A percentile compares a stretch with the other conserved stretches of the same genome.
phyloP scores from a whole-genome alignment of 2,113 vertebrate species.

The Tachuris rubrigastra region DNA sequence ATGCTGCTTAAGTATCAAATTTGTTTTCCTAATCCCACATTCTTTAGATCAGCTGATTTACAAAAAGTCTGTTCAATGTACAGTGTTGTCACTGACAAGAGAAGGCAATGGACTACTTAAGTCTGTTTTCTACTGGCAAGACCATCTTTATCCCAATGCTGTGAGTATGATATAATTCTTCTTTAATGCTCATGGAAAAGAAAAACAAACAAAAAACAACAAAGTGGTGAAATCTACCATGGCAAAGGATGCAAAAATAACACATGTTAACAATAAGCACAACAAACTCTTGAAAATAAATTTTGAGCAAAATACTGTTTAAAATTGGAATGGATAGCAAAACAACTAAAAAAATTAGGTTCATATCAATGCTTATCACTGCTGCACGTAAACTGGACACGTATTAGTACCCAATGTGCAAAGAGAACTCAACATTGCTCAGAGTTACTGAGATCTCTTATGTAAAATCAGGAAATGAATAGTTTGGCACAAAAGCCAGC shows the following conservation, averaged over 20 bases:
- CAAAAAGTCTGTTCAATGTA: not conserved
- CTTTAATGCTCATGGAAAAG: not conserved
- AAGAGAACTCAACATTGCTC: not conserved
- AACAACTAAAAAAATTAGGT: not conserved
- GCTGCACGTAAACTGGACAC: not conserved
- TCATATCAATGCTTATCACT: not conserved
- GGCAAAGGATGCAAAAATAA: not conserved
- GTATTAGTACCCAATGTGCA: not conserved
- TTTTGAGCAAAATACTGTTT: not conserved
- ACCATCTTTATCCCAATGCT: not conserved
- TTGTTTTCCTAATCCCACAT: not conserved
- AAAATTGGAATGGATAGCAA: not conserved
- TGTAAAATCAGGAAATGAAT: not conserved
- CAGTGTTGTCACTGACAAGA: not conserved
- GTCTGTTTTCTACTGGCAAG: not conserved
- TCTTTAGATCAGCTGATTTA: not conserved
- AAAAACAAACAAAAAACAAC: not conserved
- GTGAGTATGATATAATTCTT: not conserved
- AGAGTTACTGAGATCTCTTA: not conserved
- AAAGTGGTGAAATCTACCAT: not conserved
- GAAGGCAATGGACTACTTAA: not conserved
- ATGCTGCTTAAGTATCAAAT: not conserved
- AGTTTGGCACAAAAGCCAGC: not conserved
- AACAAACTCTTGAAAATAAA: not conserved
- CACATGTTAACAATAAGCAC: not conserved